Evolutionary conservation across 2,797 vertebrate species (phyloP).

Genomic region (Phoebastria nigripes): DNA sequence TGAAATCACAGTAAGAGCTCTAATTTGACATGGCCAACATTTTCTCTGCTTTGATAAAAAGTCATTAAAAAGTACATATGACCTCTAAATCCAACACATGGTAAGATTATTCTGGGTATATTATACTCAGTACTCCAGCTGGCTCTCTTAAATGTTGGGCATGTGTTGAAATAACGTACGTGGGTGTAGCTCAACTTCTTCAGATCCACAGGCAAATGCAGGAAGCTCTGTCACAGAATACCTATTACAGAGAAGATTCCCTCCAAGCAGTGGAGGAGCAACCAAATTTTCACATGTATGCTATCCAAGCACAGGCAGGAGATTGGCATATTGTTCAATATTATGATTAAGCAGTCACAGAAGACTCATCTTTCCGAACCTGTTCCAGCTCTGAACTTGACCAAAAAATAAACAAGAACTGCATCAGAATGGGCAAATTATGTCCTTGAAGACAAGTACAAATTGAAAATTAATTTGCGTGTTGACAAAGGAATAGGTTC

Average conservation of each 20-base stretch:
- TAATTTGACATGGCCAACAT: not conserved
- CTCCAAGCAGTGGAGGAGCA: not conserved
- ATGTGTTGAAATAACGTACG: not conserved
- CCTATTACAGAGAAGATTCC: not conserved
- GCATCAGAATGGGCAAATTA: not conserved
- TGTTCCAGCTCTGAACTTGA: slow-evolving; percentile 24
- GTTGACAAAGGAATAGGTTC: not conserved
- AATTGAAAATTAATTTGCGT: not conserved
- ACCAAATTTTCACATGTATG: not conserved
- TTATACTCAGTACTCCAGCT: not conserved
- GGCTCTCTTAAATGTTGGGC: not conserved
- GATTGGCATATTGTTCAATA: slow-evolving; percentile 42
- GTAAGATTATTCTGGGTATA: not conserved
- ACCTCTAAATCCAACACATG: not conserved
- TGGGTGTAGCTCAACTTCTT: not conserved
- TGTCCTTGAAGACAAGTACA: not conserved
- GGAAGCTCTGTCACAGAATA: slow-evolving; percentile 1
- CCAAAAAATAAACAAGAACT: slow-evolving; percentile 34
- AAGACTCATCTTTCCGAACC: not conserved
- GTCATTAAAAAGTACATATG: not conserved
- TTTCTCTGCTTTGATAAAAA: not conserved
- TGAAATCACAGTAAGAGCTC: not conserved
- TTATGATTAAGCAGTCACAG: slow-evolving; percentile 17
- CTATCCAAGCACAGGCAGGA: not conserved
- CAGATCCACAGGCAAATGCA: not conserved